Evolutionary conservation across 1,140 invertebrate genomes (phyloP).

Genomic region (Tetraneura akinire): DNA sequence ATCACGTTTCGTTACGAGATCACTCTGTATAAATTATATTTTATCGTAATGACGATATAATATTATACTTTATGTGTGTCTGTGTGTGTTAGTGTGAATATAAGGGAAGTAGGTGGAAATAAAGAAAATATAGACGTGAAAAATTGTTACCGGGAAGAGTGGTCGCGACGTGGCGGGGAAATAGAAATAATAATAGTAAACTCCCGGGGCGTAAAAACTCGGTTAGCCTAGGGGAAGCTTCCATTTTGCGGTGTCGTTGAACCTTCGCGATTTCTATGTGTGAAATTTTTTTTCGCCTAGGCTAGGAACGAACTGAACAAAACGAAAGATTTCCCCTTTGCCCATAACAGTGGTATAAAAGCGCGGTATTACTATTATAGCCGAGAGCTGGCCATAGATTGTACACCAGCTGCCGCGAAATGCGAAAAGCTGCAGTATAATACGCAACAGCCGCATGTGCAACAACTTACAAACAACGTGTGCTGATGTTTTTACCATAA

Average conservation of each 20-base stretch:
- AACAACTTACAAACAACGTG: constrained; percentile 11
- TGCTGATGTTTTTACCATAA: too few relatives aligned
- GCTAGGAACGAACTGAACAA: not conserved
- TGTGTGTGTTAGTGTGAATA: constrained; percentile 29
- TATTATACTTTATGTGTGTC: too few relatives aligned
- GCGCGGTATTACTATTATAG: not conserved
- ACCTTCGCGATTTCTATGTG: not conserved
- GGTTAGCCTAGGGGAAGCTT: constrained; percentile 1
- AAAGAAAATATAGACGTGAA: constrained; percentile 7
- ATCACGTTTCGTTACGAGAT: too few relatives aligned
- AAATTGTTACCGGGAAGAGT: not conserved
- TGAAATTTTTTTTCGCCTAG: constrained; percentile 25
- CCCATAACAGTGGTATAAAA: not conserved
- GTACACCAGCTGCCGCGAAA: constrained; percentile 4
- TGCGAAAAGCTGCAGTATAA: not conserved
- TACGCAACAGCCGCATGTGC: not conserved
- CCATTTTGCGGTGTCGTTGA: constrained; percentile 15
- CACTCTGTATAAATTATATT: too few relatives aligned
- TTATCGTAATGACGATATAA: not conserved
- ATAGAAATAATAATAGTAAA: constrained; percentile 34
- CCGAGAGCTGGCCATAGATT: constrained; percentile 1
- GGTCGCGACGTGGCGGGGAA: not conserved
- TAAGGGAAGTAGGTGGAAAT: not conserved
- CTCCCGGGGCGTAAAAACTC: constrained; percentile 5
- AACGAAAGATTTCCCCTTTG: constrained; percentile 18